Base-by-base conservation (phyloP, 2,888 invertebrate species). In the Acanthopleura granulata region DNA sequence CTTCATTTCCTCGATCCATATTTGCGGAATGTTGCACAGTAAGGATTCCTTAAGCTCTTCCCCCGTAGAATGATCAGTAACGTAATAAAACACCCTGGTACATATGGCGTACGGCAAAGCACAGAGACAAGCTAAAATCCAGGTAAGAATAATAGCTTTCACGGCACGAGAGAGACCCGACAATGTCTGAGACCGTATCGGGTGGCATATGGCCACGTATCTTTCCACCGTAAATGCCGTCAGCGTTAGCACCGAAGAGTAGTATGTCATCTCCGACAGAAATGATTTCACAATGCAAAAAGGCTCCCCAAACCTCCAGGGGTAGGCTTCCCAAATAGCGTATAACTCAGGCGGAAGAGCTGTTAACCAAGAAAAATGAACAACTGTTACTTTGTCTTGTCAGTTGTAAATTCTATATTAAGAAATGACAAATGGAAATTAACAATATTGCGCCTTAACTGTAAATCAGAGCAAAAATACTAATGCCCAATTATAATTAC, bases 161-260 rank as follows among this genome's bases (percentile, higher is more conserved):
- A 95, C 91, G 0, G 96, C 95, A 27, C 96, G 92, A 73, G 94
- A 93, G 40, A 96, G 93, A 0, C 95, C 95, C 0, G 95, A 94
- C 93, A 96, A 95, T 61, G 94, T 93, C 90, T 95, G 95, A 77
- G 95, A 92, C 86, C 94, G 94, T 57, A 97, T 91, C 0, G 97
- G 97, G 89, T 96, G 95, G 89, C 97, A 97, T 86, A 97, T 96
- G 51, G 97, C 97, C 81, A 97, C 91, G 91, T 96, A 91, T 71
- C 97, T 93, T 91, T 97, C 97, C 91, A 95, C 93, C 0, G 97
- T 96, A 91, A 97, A 97, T 9, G 96, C 96, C 62, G 96, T 95
- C 83, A 97, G 96, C 29, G 97, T 97, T 86, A 97, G 91, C 72
- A 97, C 95, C 0, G 96, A 96, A 0, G 96, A 96, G 91, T 96